Evolutionary conservation across 2,797 vertebrate genomes (phyloP).

Genomic region (Sebastes glaucus): DNA sequence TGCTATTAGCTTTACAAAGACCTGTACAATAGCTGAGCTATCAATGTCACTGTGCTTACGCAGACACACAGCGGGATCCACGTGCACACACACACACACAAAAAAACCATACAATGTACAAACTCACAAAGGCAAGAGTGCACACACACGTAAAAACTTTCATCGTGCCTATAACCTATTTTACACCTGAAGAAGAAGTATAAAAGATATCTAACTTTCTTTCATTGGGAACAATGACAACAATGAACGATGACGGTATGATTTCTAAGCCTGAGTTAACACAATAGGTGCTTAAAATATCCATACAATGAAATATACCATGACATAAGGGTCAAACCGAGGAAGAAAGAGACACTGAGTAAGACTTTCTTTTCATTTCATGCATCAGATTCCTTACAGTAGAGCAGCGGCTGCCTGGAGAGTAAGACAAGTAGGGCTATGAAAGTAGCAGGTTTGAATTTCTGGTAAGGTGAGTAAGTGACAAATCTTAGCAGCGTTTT

Average conservation of each 20-base stretch:
- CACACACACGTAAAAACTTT: background rate
- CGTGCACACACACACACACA: background rate
- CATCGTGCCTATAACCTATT: conserved; percentile 4
- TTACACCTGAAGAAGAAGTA: conserved; percentile 18
- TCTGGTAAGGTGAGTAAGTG: background rate
- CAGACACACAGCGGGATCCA: background rate
- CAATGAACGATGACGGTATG: conserved; percentile 20
- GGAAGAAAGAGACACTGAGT: background rate
- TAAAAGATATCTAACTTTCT: conserved; percentile 15
- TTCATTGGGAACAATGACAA: conserved; percentile 24
- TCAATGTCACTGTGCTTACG: background rate
- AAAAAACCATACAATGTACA: background rate
- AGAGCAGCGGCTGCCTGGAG: conserved; percentile 4
- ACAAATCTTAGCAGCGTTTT: background rate
- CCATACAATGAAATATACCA: conserved; percentile 1
- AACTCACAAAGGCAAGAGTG: background rate
- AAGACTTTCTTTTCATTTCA: conserved; percentile 1
- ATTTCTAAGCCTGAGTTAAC: conserved; percentile 2
- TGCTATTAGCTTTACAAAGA: conserved; percentile 59
- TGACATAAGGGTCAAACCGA: background rate
- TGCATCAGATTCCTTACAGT: background rate
- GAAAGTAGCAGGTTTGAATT: conserved; percentile 3
- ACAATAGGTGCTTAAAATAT: conserved; percentile 43
- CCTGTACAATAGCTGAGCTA: conserved; percentile 40
- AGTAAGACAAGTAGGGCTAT: background rate